Percentiles rank a stretch among this genome's conserved stretches.
These are phyloP conservation scores for Leptoclinus maculatus DNA, from an alignment of 2,797 vertebrate species.

Conservation along the genomic window DNA sequence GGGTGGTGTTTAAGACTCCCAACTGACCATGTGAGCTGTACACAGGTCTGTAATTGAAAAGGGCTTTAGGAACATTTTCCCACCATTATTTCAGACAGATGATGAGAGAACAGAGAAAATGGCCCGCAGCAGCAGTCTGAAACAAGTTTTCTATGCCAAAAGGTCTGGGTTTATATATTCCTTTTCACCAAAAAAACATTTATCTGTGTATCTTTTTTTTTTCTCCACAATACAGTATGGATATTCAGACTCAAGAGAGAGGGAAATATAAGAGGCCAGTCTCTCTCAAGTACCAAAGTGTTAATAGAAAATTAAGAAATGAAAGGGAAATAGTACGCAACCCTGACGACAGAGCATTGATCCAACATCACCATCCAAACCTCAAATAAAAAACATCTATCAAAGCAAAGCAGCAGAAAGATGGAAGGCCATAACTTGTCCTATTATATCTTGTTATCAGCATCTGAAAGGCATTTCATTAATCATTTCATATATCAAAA, in stretches of 20 bases:
- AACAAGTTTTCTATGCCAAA: conserved; percentile 32
- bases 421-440: not conserved
- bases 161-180: conserved; percentile 13
- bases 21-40: conserved; percentile 60
- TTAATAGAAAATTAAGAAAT: conserved; percentile 50
- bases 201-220: conserved; percentile 21
- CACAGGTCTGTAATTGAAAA: conserved; percentile 58
- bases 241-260: not conserved
- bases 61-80: conserved; percentile 65
- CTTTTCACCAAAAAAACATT: not conserved
- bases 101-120: conserved; percentile 51
- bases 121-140: conserved; percentile 19
- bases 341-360: not conserved
- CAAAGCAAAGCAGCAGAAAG: conserved; percentile 21
- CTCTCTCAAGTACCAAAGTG: not conserved
- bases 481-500: not conserved
- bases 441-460: not conserved
- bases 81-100: conserved; percentile 69
- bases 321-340: not conserved
- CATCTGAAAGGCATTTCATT: not conserved
- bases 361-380: not conserved
- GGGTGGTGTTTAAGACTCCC: conserved; percentile 48
- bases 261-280: not conserved
- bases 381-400: conserved; percentile 17
- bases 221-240: not conserved